A percentile compares a stretch with the other conserved stretches of the same genome.
Evolutionary conservation across 2,888 invertebrate species (phyloP).

Genomic region (Eilema griseolum): DNA sequence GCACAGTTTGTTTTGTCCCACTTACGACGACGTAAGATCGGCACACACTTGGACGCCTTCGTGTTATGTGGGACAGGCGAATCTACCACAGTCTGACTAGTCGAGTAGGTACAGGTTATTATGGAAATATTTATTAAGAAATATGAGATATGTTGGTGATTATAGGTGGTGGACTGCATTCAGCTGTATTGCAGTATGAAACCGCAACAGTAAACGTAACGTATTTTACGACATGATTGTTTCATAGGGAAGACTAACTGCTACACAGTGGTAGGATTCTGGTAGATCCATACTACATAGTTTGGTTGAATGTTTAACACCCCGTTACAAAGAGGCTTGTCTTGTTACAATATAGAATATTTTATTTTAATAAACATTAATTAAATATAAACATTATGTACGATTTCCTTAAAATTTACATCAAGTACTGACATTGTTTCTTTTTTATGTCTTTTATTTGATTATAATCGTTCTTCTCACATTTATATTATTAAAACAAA

Average conservation of each 20-base stretch:
- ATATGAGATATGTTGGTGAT: slow-evolving; percentile 25
- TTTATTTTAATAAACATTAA: not conserved
- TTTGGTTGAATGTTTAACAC: too few relatives aligned
- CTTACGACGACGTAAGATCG: slow-evolving; percentile 52
- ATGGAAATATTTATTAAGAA: slow-evolving; percentile 44
- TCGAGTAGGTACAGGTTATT: slow-evolving; percentile 42
- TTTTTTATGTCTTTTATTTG: not conserved
- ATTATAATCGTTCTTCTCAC: not conserved
- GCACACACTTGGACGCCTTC: slow-evolving; percentile 59
- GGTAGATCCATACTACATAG: not conserved
- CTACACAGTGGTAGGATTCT: not conserved
- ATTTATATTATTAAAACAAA: not conserved
- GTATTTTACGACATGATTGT: not conserved
- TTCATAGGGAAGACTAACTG: not conserved
- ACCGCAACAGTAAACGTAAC: slow-evolving; percentile 5
- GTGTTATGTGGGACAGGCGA: slow-evolving; percentile 61
- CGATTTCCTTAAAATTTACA: not conserved
- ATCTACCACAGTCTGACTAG: slow-evolving; percentile 45
- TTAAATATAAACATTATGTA: too few relatives aligned
- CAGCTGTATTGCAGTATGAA: slow-evolving; percentile 4
- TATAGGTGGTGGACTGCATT: slow-evolving; percentile 15
- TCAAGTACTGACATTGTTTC: not conserved
- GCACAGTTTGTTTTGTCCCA: slow-evolving; percentile 49
- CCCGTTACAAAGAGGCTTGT: too few relatives aligned
- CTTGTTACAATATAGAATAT: too few relatives aligned